Evolutionary conservation across 2,113 vertebrate genomes (phyloP).

Genomic region (Myiagra hebetior): DNA sequence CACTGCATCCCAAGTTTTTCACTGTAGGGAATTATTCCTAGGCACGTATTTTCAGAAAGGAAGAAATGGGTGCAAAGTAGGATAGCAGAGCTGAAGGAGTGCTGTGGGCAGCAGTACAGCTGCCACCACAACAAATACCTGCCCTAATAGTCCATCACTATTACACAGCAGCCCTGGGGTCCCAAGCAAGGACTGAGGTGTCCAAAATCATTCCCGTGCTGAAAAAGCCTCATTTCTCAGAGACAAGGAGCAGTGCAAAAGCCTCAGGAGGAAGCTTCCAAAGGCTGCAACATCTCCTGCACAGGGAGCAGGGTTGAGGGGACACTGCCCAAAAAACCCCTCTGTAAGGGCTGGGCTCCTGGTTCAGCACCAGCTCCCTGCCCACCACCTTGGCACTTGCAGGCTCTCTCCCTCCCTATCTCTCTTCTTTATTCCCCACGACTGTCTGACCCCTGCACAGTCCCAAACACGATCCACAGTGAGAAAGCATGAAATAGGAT

Average conservation of each 20-base stretch:
- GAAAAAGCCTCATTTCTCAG: neutral
- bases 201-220: neutral
- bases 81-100: neutral
- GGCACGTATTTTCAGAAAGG: neutral
- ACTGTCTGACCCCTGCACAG: neutral
- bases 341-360: neutral
- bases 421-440: neutral
- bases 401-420: neutral
- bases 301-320: accelerated
- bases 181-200: neutral
- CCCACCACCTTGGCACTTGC: accelerated
- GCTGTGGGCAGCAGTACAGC: neutral
- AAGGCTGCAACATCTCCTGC: neutral
- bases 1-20: neutral
- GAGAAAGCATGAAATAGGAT: neutral
- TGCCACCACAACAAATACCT: neutral
- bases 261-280: neutral
- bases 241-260: neutral
- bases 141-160: neutral
- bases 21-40: neutral
- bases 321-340: neutral
- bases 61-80: neutral
- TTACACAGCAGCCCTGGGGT: neutral
- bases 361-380: neutral
- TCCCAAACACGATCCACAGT: neutral